Conservation (phyloP, 2,113 vertebrate genomes). For the Balaenoptera acutorostrata region DNA sequence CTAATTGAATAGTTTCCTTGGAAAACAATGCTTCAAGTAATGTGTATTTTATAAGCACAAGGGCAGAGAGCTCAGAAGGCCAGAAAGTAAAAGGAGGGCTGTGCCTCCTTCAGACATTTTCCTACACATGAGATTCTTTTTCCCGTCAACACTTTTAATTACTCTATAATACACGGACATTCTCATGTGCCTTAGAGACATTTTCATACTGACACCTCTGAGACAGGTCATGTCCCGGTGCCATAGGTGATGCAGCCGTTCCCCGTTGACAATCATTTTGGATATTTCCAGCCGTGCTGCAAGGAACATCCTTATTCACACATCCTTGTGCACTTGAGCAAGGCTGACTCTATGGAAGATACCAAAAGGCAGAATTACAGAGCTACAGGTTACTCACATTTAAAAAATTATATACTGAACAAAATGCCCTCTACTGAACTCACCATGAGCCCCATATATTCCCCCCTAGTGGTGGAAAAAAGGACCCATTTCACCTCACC, state of each 20-base stretch:
- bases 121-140: background rate
- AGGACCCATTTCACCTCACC: too few relatives aligned
- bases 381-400: background rate
- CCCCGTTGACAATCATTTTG: background rate
- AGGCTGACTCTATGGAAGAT: background rate
- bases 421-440: background rate
- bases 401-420: background rate
- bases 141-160: background rate
- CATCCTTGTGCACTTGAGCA: background rate
- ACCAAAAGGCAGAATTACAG: background rate
- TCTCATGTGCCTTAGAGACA: background rate
- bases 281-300: background rate
- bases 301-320: background rate
- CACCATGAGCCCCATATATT: background rate
- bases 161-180: background rate
- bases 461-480: background rate
- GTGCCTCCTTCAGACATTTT: background rate
- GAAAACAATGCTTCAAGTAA: background rate
- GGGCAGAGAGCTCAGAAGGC: background rate
- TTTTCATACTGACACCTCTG: background rate
- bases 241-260: background rate
- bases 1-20: background rate
- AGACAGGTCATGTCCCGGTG: background rate
- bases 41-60: background rate
- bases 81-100: background rate